Base-by-base conservation (phyloP, 2,113 vertebrate genomes). In the Embiotoca jacksoni region DNA sequence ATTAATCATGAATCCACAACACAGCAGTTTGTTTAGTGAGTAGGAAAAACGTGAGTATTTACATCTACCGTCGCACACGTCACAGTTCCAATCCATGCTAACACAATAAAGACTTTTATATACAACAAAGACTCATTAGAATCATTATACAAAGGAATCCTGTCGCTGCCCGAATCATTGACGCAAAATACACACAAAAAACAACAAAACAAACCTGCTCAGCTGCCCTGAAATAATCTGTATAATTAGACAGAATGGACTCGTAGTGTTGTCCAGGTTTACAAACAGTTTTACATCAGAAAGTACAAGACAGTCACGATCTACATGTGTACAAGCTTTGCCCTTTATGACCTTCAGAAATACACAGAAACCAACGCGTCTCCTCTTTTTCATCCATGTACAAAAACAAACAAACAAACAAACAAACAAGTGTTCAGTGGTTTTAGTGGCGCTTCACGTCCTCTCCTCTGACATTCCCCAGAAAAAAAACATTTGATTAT, bases 1-100 rank as follows among this genome's bases (percentile, higher is more conserved):
- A 94, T 96, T 96, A 95, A 95, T 96, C 92, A 96, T 96, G 95
- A 96, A 96, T 96, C 90, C 96, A 97, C 96, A 95, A 95, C 95
- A 98, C 95, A 96, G 95, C 94, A 95, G 95, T 95, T 89, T 92
- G 94, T 95, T 90, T 92, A 94, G 94, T 95, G 95, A 95, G 93
- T 92, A 93, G 95, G 92, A 92, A 92, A 93, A 93, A 88, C 75
- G 76, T 82, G 83, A 93, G 85, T 97, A 97, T 98, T 96, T 97
- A 97, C 97, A 98, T 95, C 95, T 97, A 96, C 95, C 94, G 95
- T 94, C 94, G 1, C 49, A 67, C 96, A 97, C 96, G 93, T 94
- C 94, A 96, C 95, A 95, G 94, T 94, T 93, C 94, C 81, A 35
- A 96, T 90, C 92, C 97, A 98, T 97, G 97, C 97, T 96, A 96